phyloP scores from a whole-genome alignment of 2,888 invertebrate species.

The Auanema sp. region DNA sequence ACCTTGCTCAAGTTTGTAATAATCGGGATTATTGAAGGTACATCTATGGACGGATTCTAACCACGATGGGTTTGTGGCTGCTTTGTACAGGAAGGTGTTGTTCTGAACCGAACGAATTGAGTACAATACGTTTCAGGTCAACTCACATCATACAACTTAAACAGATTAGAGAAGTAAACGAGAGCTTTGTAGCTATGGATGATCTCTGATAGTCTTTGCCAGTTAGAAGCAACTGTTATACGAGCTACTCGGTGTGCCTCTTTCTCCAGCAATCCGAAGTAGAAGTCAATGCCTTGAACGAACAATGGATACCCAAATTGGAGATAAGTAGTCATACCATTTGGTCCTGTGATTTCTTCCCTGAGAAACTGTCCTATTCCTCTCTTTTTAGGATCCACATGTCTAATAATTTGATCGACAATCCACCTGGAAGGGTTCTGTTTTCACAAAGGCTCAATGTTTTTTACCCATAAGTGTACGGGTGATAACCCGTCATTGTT shows the following conservation, averaged over 20 bases:
- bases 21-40: constrained; percentile 59
- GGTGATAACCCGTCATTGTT: constrained; percentile 23
- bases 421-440: constrained; percentile 51
- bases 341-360: constrained; percentile 47
- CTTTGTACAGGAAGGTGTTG: constrained; percentile 32
- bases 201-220: constrained; percentile 35
- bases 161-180: constrained; percentile 30
- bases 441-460: constrained; percentile 1
- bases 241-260: constrained; percentile 44
- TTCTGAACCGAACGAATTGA: too few species aligned
- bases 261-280: constrained; percentile 57
- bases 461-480: constrained; percentile 2
- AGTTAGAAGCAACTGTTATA: constrained; percentile 22
- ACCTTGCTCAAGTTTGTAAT: constrained; percentile 55
- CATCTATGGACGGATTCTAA: constrained; percentile 43
- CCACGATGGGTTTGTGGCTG: constrained; percentile 45
- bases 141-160: constrained; percentile 32
- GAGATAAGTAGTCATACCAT: constrained; percentile 25
- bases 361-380: constrained; percentile 61
- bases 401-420: constrained; percentile 42
- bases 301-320: not conserved
- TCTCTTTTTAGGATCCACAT: constrained; percentile 51
- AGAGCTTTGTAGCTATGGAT: constrained; percentile 31
- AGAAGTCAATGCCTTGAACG: constrained; percentile 58
- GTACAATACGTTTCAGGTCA: not conserved